Evolutionary conservation across 2,113 vertebrate species (phyloP).

Genomic region (Calyptomena viridis): DNA sequence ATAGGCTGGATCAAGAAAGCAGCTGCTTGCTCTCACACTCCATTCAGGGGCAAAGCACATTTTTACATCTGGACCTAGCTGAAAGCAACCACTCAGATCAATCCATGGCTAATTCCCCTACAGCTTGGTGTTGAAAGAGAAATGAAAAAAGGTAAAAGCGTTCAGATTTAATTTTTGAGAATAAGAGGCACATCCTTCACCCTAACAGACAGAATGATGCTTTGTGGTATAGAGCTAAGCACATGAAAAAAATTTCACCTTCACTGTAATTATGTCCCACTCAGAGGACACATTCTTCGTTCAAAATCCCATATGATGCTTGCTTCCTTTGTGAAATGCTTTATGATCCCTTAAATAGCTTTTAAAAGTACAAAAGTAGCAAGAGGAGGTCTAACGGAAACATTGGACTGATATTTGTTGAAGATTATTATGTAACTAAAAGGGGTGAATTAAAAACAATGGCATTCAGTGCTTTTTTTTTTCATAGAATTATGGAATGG

Average conservation of each 20-base stretch:
- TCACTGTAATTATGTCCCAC: neutral
- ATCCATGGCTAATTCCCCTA: neutral
- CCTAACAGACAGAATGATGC: neutral
- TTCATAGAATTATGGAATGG: neutral
- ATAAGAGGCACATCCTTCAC: neutral
- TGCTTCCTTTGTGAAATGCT: neutral
- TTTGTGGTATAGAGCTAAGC: neutral
- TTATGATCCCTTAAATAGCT: neutral
- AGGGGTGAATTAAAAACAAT: neutral
- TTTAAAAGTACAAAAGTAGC: neutral
- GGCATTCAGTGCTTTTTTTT: too few species aligned
- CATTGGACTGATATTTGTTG: neutral
- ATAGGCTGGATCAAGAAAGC: neutral
- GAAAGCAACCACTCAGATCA: neutral
- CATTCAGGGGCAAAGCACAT: neutral
- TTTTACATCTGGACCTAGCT: neutral
- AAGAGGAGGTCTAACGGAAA: neutral
- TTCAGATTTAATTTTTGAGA: neutral
- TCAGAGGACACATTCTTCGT: neutral
- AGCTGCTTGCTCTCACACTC: neutral
- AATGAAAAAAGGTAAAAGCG: neutral
- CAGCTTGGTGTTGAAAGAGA: neutral
- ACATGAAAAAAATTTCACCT: neutral
- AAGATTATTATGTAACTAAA: neutral
- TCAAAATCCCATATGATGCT: neutral